phyloP scores from a whole-genome alignment of 2,888 invertebrate genomes.

The Aspidiotus rigidus region DNA sequence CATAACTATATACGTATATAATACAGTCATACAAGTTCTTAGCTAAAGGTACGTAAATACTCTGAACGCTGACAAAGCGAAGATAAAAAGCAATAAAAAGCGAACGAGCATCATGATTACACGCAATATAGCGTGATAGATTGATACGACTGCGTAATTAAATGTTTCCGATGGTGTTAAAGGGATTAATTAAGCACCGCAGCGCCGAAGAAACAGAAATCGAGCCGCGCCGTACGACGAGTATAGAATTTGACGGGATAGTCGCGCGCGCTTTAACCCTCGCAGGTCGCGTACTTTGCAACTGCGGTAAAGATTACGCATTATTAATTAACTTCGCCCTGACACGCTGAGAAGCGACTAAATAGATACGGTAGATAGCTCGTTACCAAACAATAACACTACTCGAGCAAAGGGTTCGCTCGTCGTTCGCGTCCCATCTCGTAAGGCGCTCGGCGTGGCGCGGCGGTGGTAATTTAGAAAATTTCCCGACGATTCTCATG shows the following conservation, averaged over 20 bases:
- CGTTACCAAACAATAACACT: too few species aligned
- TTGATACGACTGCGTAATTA: slow-evolving; percentile 13
- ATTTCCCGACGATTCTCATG: neutral
- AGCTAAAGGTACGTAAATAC: neutral
- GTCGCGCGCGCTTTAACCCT: neutral
- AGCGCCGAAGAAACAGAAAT: neutral
- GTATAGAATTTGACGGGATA: neutral
- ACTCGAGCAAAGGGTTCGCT: too few species aligned
- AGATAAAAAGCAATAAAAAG: slow-evolving; percentile 8
- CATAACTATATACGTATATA: too few species aligned
- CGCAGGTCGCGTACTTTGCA: too few species aligned
- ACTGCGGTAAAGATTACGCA: neutral
- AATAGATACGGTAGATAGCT: neutral
- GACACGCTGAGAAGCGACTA: neutral
- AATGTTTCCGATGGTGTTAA: slow-evolving; percentile 13
- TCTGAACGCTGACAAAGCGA: neutral
- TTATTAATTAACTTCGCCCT: neutral
- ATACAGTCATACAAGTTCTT: too few species aligned
- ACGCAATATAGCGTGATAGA: slow-evolving; percentile 16
- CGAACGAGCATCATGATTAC: neutral
- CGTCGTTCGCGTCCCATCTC: too few species aligned
- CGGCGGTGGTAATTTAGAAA: neutral
- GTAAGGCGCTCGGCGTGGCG: too few species aligned
- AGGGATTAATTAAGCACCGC: slow-evolving; percentile 5
- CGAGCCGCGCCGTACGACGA: neutral